Base-by-base conservation (phyloP, 2,888 invertebrate species). In the Leptinotarsa tumamoca region DNA sequence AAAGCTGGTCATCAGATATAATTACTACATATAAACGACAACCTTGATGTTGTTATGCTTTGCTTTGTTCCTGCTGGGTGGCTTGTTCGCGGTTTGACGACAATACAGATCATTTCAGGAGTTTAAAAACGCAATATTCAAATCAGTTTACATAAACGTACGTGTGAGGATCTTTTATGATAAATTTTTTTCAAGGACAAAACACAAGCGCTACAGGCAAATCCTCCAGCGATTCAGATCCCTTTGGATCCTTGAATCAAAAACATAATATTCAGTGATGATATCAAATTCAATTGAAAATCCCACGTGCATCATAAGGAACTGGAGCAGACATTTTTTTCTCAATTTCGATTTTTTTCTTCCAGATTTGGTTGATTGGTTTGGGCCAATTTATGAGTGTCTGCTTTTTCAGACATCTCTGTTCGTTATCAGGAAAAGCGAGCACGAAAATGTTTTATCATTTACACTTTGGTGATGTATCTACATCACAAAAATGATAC, bases 341-440 rank as follows among this genome's bases (percentile, higher is more conserved):
- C 23, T 23, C 4, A 23, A 23, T 23, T 23, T 23, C 23, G 23
- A 23, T 23, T 23, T 23, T 23, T 4, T 23, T 4, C 0, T 23
- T 0, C 23, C 23, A 23, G 23, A 23, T 23, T 23, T 23, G 23
- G 23, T 23, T 4, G 23, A 23, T 23, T 23, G 23, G 23, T 23
- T 23, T 23, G 23, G 23, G 23, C 23, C 23, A 21, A n/a, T 54
- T 49, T 13, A 68, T 52, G 33, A 54, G 23, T 27, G 13, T 14
- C 54, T 54, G 17, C 27, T 52, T 43, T n/a, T 68, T 3, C 51
- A 27, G 23, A 14, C 54, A 33, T 68, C 23, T 54, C 21, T 68
- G n/a, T 51, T 68, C 33, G n/a, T 33, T 68, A 68, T 51, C 68
- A 33, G 33, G 33, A 52, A 68, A 14, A 54, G 23, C 54, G 33